Conservation (phyloP, 2,888 invertebrate species). For the Eulithis prunata region DNA sequence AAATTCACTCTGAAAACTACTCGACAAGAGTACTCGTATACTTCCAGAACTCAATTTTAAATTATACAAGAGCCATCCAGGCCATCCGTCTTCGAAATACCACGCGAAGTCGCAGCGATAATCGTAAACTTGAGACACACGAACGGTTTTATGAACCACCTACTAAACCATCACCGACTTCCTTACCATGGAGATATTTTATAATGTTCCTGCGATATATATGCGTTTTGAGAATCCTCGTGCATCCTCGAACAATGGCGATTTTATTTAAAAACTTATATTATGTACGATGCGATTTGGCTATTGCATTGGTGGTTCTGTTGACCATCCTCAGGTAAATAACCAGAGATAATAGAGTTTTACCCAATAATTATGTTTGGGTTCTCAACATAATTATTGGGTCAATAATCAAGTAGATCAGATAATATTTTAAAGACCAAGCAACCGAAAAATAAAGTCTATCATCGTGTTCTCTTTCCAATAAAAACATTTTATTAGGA, state of each 20-base stretch:
- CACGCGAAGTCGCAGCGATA: slow-evolving; percentile 50
- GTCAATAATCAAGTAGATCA: too few species aligned
- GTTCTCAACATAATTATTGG: too few species aligned
- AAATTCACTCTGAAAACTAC: slow-evolving; percentile 10
- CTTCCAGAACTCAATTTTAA: slow-evolving; percentile 39
- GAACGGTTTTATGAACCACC: slow-evolving; percentile 60
- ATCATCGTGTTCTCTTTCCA: not conserved
- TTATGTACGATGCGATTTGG: too few species aligned
- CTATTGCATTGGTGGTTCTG: too few species aligned
- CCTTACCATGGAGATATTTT: slow-evolving; percentile 50
- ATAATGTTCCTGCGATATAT: slow-evolving; percentile 46
- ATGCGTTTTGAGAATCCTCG: slow-evolving; percentile 36
- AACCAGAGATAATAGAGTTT: too few species aligned
- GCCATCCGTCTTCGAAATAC: slow-evolving; percentile 53
- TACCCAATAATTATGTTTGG: too few species aligned
- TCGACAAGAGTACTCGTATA: slow-evolving; percentile 34
- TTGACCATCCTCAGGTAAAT: too few species aligned
- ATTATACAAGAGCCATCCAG: slow-evolving; percentile 44
- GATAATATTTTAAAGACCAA: too few species aligned
- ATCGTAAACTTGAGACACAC: slow-evolving; percentile 61
- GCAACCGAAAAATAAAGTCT: too few species aligned
- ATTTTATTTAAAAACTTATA: slow-evolving; percentile 2
- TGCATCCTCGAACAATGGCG: slow-evolving; percentile 33
- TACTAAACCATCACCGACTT: slow-evolving; percentile 47
- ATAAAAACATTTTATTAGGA: not conserved